phyloP scores from a whole-genome alignment of 2,113 vertebrate genomes.

The Aspidoscelis tigris region DNA sequence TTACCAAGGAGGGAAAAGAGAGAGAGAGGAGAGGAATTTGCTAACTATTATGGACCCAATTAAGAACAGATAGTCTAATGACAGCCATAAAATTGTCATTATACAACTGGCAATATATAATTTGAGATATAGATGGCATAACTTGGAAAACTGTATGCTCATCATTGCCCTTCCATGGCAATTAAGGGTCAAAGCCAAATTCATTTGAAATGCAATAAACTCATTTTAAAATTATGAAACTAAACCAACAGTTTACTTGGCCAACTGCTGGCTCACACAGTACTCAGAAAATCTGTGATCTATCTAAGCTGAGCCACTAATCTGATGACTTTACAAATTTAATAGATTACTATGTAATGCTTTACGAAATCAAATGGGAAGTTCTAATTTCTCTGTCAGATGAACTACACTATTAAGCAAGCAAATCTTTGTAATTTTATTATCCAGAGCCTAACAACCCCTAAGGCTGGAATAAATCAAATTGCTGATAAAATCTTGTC shows the following conservation, averaged over 20 bases:
- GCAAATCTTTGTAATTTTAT: conserved; percentile 53
- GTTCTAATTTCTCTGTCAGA: conserved; percentile 56
- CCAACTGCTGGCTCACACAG: conserved; percentile 34
- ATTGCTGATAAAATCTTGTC: conserved; percentile 54
- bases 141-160: background rate
- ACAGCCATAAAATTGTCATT: background rate
- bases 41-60: background rate
- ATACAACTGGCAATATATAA: background rate
- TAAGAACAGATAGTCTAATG: background rate
- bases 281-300: conserved; percentile 38
- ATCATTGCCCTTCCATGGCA: conserved; percentile 16
- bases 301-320: conserved; percentile 46
- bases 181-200: conserved; percentile 9
- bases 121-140: conserved; percentile 2
- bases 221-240: conserved; percentile 39
- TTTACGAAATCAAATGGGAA: conserved; percentile 43
- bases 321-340: conserved; percentile 53
- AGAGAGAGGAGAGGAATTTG: background rate
- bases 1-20: background rate
- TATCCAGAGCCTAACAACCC: conserved; percentile 35
- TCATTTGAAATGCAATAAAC: background rate
- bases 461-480: conserved; percentile 34
- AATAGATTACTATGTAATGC: conserved; percentile 57
- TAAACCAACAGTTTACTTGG: conserved; percentile 28
- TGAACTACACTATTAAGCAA: conserved; percentile 43